These are phyloP conservation scores for Aleiodes alternator DNA, from an alignment of 2,888 invertebrate genomes.

Conservation along the genomic window DNA sequence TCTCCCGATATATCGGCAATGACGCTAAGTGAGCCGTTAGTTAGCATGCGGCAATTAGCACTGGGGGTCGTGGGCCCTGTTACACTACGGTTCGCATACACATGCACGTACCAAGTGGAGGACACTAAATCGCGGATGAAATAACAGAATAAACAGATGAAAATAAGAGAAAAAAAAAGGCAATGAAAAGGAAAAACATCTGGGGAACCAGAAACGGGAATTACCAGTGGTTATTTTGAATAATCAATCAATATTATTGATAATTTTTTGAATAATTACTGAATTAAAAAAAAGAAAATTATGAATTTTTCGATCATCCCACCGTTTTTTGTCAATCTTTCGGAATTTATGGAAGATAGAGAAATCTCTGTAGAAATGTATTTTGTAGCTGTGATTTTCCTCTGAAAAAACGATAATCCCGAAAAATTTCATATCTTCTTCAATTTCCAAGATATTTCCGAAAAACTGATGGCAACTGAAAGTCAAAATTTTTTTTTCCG, in stretches of 20 bases:
- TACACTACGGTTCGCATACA: slow-evolving; percentile 27
- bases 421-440: no score
- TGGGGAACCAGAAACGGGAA: slow-evolving; percentile 43
- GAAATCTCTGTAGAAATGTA: no score
- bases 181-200: background rate
- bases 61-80: slow-evolving; percentile 51
- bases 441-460: no score
- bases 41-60: slow-evolving; percentile 70
- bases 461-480: no score
- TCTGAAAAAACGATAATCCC: no score
- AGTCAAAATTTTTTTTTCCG: no score
- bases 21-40: slow-evolving; percentile 69
- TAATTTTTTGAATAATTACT: slow-evolving; percentile 44
- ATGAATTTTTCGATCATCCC: no score
- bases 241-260: background rate
- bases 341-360: no score
- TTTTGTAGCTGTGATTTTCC: no score
- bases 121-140: slow-evolving; percentile 29
- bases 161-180: slow-evolving; percentile 10
- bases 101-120: slow-evolving; percentile 36
- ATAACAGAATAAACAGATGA: slow-evolving; percentile 22
- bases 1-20: slow-evolving; percentile 46
- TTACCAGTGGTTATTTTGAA: slow-evolving; percentile 51
- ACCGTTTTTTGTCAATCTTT: no score
- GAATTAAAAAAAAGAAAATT: no score